These are phyloP conservation scores for Drosophila gunungcola DNA, from an alignment of 1,140 invertebrate species.

Conservation along the genomic window DNA sequence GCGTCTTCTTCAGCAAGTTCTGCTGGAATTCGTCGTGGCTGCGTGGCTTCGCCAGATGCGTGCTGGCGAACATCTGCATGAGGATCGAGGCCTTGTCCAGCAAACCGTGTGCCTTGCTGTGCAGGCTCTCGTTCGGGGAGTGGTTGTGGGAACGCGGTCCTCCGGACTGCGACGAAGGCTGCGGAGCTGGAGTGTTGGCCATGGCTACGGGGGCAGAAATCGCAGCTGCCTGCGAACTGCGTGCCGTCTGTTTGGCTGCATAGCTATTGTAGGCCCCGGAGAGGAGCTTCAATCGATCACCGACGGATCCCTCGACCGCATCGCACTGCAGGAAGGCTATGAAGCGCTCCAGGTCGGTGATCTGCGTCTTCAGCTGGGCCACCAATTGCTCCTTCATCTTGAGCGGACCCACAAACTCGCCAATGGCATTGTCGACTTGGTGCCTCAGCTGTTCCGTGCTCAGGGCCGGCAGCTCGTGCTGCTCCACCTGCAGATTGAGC, in stretches of 20 bases:
- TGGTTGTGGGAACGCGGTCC: background rate
- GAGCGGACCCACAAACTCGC: constrained; percentile 95
- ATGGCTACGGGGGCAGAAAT: background rate
- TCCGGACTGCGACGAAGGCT: background rate
- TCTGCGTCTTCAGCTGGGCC: constrained; percentile 97
- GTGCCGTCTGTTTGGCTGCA: constrained; percentile 76
- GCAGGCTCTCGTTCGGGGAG: constrained; percentile 58
- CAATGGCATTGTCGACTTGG: constrained; percentile 88
- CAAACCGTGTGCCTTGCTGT: constrained; percentile 85
- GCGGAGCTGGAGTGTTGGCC: background rate
- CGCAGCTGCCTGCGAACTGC: constrained; percentile 20
- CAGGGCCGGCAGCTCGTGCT: constrained; percentile 80
- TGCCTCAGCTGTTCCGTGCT: constrained; percentile 87
- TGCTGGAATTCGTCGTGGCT: constrained; percentile 88
- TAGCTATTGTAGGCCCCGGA: constrained; percentile 79
- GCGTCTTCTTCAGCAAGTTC: constrained; percentile 94
- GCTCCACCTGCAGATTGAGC: constrained; percentile 86
- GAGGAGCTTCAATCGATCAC: constrained; percentile 63
- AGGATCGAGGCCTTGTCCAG: constrained; percentile 94
- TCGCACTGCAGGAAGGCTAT: constrained; percentile 97
- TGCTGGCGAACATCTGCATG: constrained; percentile 96
- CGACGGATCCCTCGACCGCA: constrained; percentile 63
- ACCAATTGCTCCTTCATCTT: constrained; percentile 98
- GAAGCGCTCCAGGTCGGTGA: constrained; percentile 98
- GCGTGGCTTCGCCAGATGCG: constrained; percentile 90